A percentile compares a stretch with the other conserved stretches of the same genome.
Evolutionary conservation across 2,888 invertebrate genomes (phyloP).

Genomic region (Osmoderma eremita): DNA sequence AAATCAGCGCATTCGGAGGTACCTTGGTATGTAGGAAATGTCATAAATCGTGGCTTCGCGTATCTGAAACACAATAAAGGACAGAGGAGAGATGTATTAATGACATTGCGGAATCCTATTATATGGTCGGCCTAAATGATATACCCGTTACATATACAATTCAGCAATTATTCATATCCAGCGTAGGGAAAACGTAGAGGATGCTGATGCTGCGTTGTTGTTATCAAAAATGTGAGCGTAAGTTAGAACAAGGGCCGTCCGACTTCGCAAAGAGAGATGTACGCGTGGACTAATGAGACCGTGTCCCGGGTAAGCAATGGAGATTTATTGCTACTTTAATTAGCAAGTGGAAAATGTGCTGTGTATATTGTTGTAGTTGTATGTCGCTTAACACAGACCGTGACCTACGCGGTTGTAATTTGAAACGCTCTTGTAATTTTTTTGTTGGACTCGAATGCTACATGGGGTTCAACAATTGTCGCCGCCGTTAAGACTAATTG

Average conservation of each 20-base stretch:
- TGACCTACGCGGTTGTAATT: slow-evolving; percentile 32
- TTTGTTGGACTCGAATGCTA: slow-evolving; percentile 9
- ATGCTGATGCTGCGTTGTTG: slow-evolving; percentile 8
- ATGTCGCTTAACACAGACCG: slow-evolving; percentile 38
- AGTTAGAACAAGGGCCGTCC: slow-evolving; percentile 27
- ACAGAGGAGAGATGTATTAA: slow-evolving; percentile 29
- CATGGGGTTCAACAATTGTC: slow-evolving; percentile 5
- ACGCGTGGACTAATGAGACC: slow-evolving; percentile 39
- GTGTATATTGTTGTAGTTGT: slow-evolving; percentile 40
- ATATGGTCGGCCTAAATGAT: slow-evolving; percentile 30
- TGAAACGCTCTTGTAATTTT: slow-evolving; percentile 21
- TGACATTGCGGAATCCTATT: slow-evolving; percentile 35
- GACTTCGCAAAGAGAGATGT: slow-evolving; percentile 29
- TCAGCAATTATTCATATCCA: slow-evolving; percentile 38
- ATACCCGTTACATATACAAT: slow-evolving; percentile 35
- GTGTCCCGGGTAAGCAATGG: slow-evolving; percentile 47
- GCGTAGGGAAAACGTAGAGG: slow-evolving; percentile 12
- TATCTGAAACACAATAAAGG: slow-evolving; percentile 21
- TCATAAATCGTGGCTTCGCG: not conserved
- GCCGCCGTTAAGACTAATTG: too few relatives aligned
- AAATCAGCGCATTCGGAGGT: too few relatives aligned
- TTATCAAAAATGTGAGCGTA: slow-evolving; percentile 35
- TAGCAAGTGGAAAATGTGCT: slow-evolving; percentile 49
- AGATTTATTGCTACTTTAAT: slow-evolving; percentile 52
- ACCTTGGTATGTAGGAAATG: not conserved